Percentiles rank a stretch among this genome's conserved stretches.
phyloP scores from a whole-genome alignment of 1,140 invertebrate species.

The Linepithema humile region DNA sequence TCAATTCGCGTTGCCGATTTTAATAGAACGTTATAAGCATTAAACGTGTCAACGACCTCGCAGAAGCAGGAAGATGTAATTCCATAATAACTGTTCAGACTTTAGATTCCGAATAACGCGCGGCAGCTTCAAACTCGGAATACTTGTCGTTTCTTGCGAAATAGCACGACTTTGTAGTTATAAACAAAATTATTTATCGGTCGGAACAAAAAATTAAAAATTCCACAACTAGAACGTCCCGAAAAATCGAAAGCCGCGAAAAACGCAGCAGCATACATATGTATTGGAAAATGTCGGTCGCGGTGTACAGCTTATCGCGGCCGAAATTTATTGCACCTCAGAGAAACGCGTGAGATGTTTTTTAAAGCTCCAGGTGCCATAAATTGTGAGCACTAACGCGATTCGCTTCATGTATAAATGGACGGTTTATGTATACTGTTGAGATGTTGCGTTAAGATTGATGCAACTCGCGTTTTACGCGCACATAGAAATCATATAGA shows the following conservation, averaged over 20 bases:
- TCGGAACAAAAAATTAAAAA: not conserved
- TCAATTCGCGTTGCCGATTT: not conserved
- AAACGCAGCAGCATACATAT: not conserved
- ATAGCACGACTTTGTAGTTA: not conserved
- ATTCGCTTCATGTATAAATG: slow-evolving; percentile 41
- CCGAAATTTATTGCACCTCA: slow-evolving; percentile 18
- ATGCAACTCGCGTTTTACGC: slow-evolving; percentile 13
- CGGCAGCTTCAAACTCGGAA: not conserved
- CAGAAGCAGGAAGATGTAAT: not conserved
- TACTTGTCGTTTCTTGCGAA: not conserved
- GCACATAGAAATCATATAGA: slow-evolving; percentile 12
- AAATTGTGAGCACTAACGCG: slow-evolving; percentile 27
- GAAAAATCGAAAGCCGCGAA: not conserved
- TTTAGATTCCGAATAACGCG: not conserved
- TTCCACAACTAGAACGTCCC: not conserved
- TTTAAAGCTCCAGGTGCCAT: not conserved
- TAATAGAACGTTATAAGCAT: slow-evolving; percentile 16
- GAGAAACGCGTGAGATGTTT: slow-evolving; percentile 4
- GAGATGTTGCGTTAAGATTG: slow-evolving; percentile 1
- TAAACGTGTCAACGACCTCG: slow-evolving; percentile 23
- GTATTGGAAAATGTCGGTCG: slow-evolving; percentile 29
- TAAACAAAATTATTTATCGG: not conserved
- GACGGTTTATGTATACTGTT: slow-evolving; percentile 1
- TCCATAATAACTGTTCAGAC: not conserved
- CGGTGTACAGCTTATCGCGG: slow-evolving; percentile 20